These are phyloP conservation scores for Ibycter americanus DNA, from an alignment of 2,797 vertebrate species.

Conservation along the genomic window DNA sequence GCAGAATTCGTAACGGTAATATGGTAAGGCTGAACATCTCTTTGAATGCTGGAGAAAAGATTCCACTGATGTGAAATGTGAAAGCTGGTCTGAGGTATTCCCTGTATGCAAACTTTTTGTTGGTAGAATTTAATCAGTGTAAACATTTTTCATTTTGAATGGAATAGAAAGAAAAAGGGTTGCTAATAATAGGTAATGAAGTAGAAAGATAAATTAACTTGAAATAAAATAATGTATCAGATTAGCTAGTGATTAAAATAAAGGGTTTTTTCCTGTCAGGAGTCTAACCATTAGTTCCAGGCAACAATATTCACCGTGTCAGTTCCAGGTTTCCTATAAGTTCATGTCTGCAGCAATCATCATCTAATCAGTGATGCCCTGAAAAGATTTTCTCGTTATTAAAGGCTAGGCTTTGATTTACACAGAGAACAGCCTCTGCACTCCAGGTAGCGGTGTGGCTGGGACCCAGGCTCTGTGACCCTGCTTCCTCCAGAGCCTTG, in stretches of 20 bases:
- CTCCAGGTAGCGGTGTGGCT: not conserved
- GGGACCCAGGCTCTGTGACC: not conserved
- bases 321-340: not conserved
- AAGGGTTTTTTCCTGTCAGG: not conserved
- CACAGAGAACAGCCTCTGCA: not conserved
- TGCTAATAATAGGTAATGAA: slow-evolving; percentile 31
- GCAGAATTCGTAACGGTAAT: not conserved
- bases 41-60: not conserved
- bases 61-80: not conserved
- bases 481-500: not conserved
- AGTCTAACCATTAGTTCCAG: not conserved
- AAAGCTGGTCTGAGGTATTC: slow-evolving; percentile 5
- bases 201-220: slow-evolving; percentile 32
- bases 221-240: not conserved
- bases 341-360: not conserved
- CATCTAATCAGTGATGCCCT: not conserved
- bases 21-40: not conserved
- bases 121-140: slow-evolving; percentile 45
- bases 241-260: slow-evolving; percentile 4
- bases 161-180: slow-evolving; percentile 10
- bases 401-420: not conserved
- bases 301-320: not conserved
- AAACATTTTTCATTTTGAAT: slow-evolving; percentile 54
- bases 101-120: not conserved
- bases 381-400: not conserved